Evolutionary conservation across 2,113 vertebrate species (phyloP).

Genomic region (Chloropsis cyanopogon): DNA sequence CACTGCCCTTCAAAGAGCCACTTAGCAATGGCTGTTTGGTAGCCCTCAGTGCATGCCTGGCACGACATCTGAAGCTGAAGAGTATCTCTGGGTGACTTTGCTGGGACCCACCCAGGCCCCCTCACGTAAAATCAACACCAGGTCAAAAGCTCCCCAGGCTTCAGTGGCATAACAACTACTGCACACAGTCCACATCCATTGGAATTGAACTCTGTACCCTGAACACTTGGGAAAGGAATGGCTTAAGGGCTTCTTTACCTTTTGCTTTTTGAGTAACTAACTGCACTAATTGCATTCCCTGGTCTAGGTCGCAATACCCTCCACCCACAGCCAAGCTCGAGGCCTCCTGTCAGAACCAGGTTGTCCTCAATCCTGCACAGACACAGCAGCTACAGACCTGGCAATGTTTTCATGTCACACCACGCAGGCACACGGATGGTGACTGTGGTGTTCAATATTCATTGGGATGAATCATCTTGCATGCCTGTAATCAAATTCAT

Average conservation of each 20-base stretch:
- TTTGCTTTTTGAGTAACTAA: background rate
- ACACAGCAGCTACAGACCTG: background rate
- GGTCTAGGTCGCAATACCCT: background rate
- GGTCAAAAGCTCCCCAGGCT: background rate
- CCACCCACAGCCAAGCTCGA: fast-evolving
- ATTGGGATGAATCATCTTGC: background rate
- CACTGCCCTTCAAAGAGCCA: background rate
- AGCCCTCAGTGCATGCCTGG: background rate
- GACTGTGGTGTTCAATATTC: background rate
- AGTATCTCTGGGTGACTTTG: background rate
- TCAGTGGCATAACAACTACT: background rate
- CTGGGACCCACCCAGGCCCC: background rate
- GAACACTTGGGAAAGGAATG: background rate
- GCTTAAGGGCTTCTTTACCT: background rate
- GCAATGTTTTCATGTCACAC: background rate
- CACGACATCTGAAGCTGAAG: fast-evolving
- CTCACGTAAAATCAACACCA: background rate
- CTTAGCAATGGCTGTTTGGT: background rate
- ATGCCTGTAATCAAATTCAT: background rate
- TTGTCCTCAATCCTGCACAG: background rate
- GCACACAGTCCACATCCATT: fast-evolving
- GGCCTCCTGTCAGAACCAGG: background rate
- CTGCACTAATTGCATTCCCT: background rate
- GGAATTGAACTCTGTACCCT: background rate
- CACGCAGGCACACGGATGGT: fast-evolving